Evolutionary conservation across 2,797 vertebrate species (phyloP), one percentile per base, ranked within the genome.

Genomic region (Leuciscus waleckii): DNA sequence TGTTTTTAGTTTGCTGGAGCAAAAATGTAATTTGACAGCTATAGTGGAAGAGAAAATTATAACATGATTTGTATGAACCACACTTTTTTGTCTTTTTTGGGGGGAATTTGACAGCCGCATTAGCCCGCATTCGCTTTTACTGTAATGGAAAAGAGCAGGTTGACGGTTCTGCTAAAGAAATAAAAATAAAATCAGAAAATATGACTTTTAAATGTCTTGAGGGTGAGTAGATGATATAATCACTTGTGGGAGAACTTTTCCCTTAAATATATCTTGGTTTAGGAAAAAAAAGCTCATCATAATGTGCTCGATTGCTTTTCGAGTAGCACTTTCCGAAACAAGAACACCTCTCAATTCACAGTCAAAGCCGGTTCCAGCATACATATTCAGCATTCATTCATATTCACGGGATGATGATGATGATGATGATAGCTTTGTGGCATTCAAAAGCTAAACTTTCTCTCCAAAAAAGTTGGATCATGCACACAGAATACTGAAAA

Each of bases 331-430:
- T 65, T 67, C 41, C 17, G 11, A 68, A 69, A 69, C 43, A 69
- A 69, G 41, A 81, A 29, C 19, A 5, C 32, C 8, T 69, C 32
- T 35, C 61, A 21, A 23, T 49, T 67, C 41, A 39, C 51, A 23
- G 10, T 32, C 77, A 43, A 61, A 82, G 37, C 51, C 16, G 14
- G 39, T 23, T 43, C 14, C 13, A 1, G 4, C 58, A 75, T 65
- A 37, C 56, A 83, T 51, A 75, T 75, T 83, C 80, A 71, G 63
- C 67, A n/a, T 71, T 71, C 70, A 75, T 83, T 71, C 68, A 71
- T 14, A 37, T 75, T 69, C 76, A 78, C 16, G 13, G 39, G 61
- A 46, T 68, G 61, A 16, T 43, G 49, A 51, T 49, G 5, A 67
- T 46, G 5, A 68, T 69, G n/a, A 73, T 74, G 35, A 71, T 32